Base-by-base conservation (phyloP, 2,888 invertebrate genomes). In the Chrysolina americana region DNA sequence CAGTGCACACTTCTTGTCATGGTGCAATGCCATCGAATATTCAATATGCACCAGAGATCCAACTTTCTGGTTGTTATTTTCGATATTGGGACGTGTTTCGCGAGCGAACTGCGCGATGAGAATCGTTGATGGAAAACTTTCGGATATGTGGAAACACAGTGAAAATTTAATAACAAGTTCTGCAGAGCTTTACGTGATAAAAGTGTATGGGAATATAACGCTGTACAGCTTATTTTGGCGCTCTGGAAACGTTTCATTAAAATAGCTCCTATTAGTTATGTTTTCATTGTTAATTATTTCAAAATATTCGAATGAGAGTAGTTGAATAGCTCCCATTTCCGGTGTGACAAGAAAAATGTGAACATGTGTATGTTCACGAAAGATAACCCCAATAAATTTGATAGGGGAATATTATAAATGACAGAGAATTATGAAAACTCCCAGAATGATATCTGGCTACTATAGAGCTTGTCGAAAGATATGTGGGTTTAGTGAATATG, bases 61-160 rank as follows among this genome's bases (percentile, higher is more conserved):
- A 56, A 44, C 71, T 71, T 71, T 71, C 65, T 28, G 21, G 70
- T 9, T 21, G 41, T 64, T 53, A 53, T 53, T 48, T 70, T 56
- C 50, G 70, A 63, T 63, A 64, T 62, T 41, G 41, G 41, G 44
- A 68, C 72, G 72, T 19, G 66, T 64, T 56, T 65, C 47, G 71
- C 59, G 53, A 44, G 64, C 65, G 64, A 41, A 48, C 15, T 15
- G 68, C 72, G 68, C 64, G 68, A 62, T 50, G 63, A 64, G 72
- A 68, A 62, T 72, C 48, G 44, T 53, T 50, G 68, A 41, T 41
- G 44, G 5, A 21, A 50, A 68, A 68, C 36, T 48, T 62, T 62
- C n/a, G 28, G 41, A 70, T 70, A 74, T 73, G 65, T 74, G 44
- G 65, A 73, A 74, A 74, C 65, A 70, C 74, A 48, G 63, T 73